Percentiles rank a stretch among this genome's conserved stretches.
phyloP scores from a whole-genome alignment of 2,797 vertebrate species.

The Antrozous pallidus region DNA sequence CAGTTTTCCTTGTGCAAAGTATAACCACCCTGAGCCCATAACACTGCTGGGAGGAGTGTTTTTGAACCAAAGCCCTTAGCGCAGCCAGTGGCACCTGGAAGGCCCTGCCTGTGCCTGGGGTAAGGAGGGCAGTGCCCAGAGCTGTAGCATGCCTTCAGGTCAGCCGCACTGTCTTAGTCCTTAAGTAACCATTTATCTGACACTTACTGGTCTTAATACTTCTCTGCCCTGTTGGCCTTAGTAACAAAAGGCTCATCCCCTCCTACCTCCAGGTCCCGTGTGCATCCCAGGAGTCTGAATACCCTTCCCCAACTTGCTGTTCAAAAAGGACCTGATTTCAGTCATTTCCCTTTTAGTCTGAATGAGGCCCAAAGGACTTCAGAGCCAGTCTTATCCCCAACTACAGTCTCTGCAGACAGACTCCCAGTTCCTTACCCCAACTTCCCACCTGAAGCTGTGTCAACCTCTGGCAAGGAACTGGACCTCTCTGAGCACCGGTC shows the following conservation, averaged over 20 bases:
- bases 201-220: neutral
- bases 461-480: neutral
- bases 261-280: too few relatives aligned
- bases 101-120: neutral
- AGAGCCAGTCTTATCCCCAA: neutral
- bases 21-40: neutral
- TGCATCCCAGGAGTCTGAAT: too few relatives aligned
- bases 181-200: neutral
- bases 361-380: neutral
- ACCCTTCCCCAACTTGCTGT: too few relatives aligned
- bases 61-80: neutral
- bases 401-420: neutral
- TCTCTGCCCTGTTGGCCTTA: neutral
- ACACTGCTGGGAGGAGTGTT: neutral
- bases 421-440: neutral
- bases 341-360: too few relatives aligned
- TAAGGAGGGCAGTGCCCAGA: neutral
- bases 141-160: accelerated
- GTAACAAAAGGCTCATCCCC: neutral
- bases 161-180: neutral
- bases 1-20: neutral
- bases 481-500: neutral
- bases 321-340: too few relatives aligned
- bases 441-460: neutral
- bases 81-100: too few relatives aligned